Base-by-base conservation (phyloP, 2,888 invertebrate species). In the Neria commutata region DNA sequence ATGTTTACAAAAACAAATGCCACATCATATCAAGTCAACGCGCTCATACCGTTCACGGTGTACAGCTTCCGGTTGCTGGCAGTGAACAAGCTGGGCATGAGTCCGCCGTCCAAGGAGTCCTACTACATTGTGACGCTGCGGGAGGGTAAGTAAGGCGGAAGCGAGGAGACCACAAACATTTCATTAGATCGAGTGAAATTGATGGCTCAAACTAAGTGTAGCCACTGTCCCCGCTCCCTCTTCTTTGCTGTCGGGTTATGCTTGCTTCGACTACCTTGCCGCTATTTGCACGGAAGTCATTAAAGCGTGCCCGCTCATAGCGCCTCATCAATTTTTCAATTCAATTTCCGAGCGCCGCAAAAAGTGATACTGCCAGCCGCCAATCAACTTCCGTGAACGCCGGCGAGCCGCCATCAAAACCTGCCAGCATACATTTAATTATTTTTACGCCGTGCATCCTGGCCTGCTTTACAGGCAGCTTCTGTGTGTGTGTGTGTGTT, bases 11-110 rank as follows among this genome's bases (percentile, higher is more conserved):
- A 85, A 66, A 85, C 83, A 73, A 89, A 89, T 82, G 82, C 84
- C 64, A 88, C 89, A 64, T 85, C 83, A 73, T 87, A 87, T 83
- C 86, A 87, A 77, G 86, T 91, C 74, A 85, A 85, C 64, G 85
- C 84, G 60, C 84, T 92, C 67, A 83, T 85, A 67, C 91, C 91
- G 49, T 91, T 88, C 82, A 91, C 89, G 50, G 88, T 89, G 58
- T 91, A 92, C 83, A 88, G 88, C 75, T 90, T 91, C 81, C 85
- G 88, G 58, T 86, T 91, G 66, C 81, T 86, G 70, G 90, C 90
- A 50, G 88, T 89, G 60, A 92, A 91, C 80, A 86, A 85, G 63
- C 85, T 89, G 81, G 91, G 91, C 67, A 83, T 84, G 62, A 89
- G 89, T 79, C 83, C 83, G 61, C 87, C 89, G 66, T 88, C 89